phyloP scores from a whole-genome alignment of 2,888 invertebrate genomes.

The Pyralis farinalis region DNA sequence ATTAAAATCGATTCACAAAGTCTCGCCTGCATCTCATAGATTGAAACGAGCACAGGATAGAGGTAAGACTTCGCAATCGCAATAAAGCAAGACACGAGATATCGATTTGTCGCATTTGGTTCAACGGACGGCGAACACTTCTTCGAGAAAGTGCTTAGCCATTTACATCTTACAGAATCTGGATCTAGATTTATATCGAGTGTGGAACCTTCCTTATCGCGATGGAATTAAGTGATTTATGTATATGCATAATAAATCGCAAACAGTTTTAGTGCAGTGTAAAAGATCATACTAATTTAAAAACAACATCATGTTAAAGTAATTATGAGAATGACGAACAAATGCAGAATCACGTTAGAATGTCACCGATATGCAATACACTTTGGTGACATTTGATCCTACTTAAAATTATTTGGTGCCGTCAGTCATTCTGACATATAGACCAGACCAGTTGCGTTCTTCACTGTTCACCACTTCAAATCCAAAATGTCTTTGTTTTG shows the following conservation, averaged over 20 bases:
- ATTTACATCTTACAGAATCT: constrained; percentile 27
- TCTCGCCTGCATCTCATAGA: not conserved
- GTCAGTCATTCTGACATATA: no score
- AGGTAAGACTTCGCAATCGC: constrained; percentile 20
- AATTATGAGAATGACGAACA: no score
- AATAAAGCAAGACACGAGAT: constrained; percentile 39
- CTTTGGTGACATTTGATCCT: no score
- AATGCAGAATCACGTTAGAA: no score
- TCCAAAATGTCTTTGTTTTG: no score
- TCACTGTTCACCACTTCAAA: no score
- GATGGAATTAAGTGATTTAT: no score
- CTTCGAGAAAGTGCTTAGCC: constrained; percentile 23
- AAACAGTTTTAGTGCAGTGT: not conserved
- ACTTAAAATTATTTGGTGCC: no score
- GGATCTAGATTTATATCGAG: constrained; percentile 1
- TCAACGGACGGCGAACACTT: constrained; percentile 35
- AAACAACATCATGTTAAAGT: no score
- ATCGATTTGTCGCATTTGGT: constrained; percentile 58
- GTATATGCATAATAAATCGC: not conserved
- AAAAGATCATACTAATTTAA: no score
- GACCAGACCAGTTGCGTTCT: no score
- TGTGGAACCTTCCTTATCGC: not conserved
- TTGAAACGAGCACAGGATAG: constrained; percentile 12
- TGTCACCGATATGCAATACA: no score
- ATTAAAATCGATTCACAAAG: not conserved